Evolutionary conservation across 2,888 invertebrate genomes (phyloP).

Genomic region (Cantharis rufa): DNA sequence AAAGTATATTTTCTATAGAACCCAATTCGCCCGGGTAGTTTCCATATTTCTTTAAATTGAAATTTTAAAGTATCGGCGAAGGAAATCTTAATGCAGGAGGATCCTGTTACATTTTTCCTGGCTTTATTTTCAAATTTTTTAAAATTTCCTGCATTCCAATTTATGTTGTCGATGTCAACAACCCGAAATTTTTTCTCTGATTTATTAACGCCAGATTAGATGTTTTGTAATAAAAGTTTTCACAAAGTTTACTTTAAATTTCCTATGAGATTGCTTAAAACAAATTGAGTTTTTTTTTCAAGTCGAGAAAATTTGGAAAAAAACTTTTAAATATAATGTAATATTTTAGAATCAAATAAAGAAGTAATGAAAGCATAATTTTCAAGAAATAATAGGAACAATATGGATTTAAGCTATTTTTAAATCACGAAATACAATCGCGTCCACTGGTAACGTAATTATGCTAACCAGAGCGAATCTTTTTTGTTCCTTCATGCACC

Average conservation of each 20-base stretch:
- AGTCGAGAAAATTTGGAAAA: neutral
- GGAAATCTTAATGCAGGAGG: neutral
- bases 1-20: neutral
- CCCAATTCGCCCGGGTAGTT: neutral
- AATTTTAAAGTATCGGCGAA: neutral
- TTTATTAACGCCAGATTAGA: conserved; percentile 18
- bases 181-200: neutral
- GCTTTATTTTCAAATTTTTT: neutral
- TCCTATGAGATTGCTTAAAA: conserved; percentile 9
- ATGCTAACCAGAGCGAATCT: conserved; percentile 36
- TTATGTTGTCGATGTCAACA: neutral
- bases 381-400: conserved; percentile 8
- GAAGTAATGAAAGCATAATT: neutral
- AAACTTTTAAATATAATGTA: neutral
- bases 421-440: conserved; percentile 24
- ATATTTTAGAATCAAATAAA: neutral
- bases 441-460: conserved; percentile 34
- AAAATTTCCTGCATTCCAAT: neutral
- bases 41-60: neutral
- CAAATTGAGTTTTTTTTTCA: neutral
- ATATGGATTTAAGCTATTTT: conserved; percentile 25
- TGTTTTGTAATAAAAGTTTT: conserved; percentile 11
- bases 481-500: conserved; percentile 34
- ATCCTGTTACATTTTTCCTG: neutral
- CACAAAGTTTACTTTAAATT: conserved; percentile 10